These are phyloP conservation scores for Centropus unirufus DNA, from an alignment of 2,113 vertebrate genomes.

Conservation along the genomic window DNA sequence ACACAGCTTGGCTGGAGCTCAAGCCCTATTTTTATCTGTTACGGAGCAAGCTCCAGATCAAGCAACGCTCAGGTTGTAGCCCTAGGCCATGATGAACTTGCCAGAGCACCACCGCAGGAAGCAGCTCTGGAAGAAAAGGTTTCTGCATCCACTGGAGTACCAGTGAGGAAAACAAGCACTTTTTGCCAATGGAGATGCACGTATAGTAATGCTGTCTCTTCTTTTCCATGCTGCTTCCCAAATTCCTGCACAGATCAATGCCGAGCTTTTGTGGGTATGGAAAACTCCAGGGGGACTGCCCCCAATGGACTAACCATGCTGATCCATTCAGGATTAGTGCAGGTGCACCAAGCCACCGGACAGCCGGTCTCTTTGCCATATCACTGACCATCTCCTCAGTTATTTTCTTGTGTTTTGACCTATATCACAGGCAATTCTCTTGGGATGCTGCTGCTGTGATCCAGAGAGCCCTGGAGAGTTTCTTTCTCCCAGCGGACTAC, in stretches of 20 bases:
- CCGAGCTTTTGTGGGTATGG: neutral
- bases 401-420: neutral
- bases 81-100: neutral
- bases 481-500: neutral
- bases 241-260: neutral
- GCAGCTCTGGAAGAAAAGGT: neutral
- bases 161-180: neutral
- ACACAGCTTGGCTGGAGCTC: neutral
- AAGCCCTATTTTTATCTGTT: constrained; percentile 23
- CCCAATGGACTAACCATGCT: neutral
- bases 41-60: neutral
- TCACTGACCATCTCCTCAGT: neutral
- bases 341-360: neutral
- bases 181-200: neutral
- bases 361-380: neutral
- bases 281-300: neutral
- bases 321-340: neutral
- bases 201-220: neutral
- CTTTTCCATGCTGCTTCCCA: neutral
- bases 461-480: neutral
- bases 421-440: neutral
- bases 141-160: neutral
- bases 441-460: neutral
- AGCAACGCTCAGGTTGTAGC: neutral
- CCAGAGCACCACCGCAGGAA: neutral